Conservation (phyloP, 2,797 vertebrate species). For the Acomys russatus region DNA sequence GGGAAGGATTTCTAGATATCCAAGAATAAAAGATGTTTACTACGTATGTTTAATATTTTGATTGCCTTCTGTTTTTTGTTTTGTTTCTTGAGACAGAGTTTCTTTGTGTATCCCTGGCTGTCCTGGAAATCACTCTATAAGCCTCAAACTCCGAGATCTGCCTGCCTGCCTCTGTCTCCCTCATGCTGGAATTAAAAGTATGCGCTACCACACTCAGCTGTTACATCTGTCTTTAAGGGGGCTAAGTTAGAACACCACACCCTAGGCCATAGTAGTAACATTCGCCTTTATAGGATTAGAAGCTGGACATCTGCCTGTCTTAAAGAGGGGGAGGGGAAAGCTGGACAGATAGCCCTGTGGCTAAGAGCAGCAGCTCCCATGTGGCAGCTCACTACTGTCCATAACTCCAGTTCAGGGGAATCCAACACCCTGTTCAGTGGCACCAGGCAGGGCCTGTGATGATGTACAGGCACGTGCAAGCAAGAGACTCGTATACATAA, state of each 20-base stretch:
- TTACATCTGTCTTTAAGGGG: slow-evolving; percentile 17
- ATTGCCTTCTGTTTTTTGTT: not conserved
- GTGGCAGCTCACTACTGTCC: not conserved
- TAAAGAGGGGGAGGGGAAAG: no score
- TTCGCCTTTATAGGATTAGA: not conserved
- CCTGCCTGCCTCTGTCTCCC: not conserved
- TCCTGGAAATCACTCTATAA: not conserved
- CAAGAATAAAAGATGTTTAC: not conserved
- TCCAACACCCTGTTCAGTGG: no score
- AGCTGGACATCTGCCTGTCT: not conserved
- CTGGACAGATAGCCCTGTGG: not conserved
- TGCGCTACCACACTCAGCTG: not conserved
- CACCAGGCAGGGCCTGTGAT: not conserved
- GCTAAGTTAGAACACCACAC: not conserved
- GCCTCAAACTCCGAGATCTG: not conserved
- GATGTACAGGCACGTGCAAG: not conserved
- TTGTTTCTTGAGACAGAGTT: not conserved
- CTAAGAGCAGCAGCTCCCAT: not conserved
- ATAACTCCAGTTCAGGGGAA: no score
- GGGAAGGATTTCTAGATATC: not conserved
- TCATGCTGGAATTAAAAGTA: not conserved
- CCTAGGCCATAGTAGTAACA: not conserved
- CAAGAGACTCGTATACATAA: not conserved
- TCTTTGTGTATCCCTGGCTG: not conserved
- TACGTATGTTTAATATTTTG: not conserved